Evolutionary conservation across 2,113 vertebrate species (phyloP), one percentile per base, ranked within the genome.

Genomic region (Cygnus buccinator): DNA sequence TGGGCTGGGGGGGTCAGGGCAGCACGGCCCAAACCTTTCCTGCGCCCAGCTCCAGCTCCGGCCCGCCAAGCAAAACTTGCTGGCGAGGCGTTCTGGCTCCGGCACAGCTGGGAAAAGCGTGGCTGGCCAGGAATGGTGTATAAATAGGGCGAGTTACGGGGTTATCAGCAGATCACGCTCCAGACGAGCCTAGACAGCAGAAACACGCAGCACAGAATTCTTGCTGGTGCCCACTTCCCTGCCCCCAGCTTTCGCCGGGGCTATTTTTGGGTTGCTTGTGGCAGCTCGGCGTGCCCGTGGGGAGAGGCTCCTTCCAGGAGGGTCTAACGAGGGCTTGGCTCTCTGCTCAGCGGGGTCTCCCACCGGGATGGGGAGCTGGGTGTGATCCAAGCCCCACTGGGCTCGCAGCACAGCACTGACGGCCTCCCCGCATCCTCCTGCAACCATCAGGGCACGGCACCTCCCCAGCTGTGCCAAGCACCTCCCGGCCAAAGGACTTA

Each of bases 251-350:
- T 43, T 41, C 6, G 1, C 71, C 3, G 1, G 1, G 25, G 9
- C 81, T 96, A 95, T 91, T 96, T 93, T 75, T 35, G 88, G 88
- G 84, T 72, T 39, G 68, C 37, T 87, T 29, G 2, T n/a, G 35
- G 92, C 74, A 73, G 58, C 73, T 62, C 17, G 3, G 67, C 2
- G 3, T 19, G 63, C 31, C 16, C 37, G 2, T 1, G 10, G 41
- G 83, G 46, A 50, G 55, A 46, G 13, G 39, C 17, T n/a, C 75
- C 48, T 55, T 46, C 31, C 61, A 48, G 67, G 33, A 46, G 84
- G 72, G 50, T 35, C 39, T 57, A 10, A 23, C 0, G 2, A 52
- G 78, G 58, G 26, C 61, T 31, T 7, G 29, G 77, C 43, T n/a
- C 66, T n/a, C 39, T 1, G 28, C 43, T 72, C 8, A 0, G 20